Evolutionary conservation across 2,797 vertebrate genomes (phyloP), one percentile per base, ranked within the genome.

Genomic region (Acestrorhynchus altus): DNA sequence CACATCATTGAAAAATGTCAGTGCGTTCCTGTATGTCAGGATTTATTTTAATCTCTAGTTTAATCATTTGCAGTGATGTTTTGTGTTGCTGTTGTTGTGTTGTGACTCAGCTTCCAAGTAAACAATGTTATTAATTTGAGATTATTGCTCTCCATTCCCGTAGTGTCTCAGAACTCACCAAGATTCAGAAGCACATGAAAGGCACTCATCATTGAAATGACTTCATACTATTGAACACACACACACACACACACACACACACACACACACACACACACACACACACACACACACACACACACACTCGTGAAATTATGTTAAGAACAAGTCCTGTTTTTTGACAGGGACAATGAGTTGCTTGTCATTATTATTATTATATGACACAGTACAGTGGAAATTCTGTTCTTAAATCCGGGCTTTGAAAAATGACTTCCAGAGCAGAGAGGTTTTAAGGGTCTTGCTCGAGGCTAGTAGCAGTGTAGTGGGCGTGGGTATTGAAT

Each of bases 61-160:
- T 77, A 52, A 73, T 76, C 51, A 40, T 49, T 51, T 46, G 40
- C 28, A 46, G 24, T 0, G 24, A 4, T 12, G 15, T 57, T 57
- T 15, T 46, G 1, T 24, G 65, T 4, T 49, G 46, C 10, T 31
- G 66, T 39, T 51, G 47, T 68, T 60, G 24, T 73, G 39, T 13
- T 12, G 40, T 18, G 10, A 66, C 46, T 67, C 8, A 24, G 57
- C 60, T 67, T 6, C 24, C 42, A 4, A 57, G 76, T 47, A 73
- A 77, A 69, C 63, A 61, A 12, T 4, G 46, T 76, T 49, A 68
- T 47, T 73, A 69, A n/a, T n/a, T 73, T 12, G 60, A 77, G 56
- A 72, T 12, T 47, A n/a, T 81, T 39, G 49, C 39, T 46, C 44
- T 31, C 44, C 31, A 7, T 12, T 28, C 47, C 31, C 10, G 44